A percentile compares a stretch with the other conserved stretches of the same genome.
These are phyloP conservation scores for Hydrotaea cyrtoneurina DNA, from an alignment of 2,888 invertebrate species.

Conservation along the genomic window DNA sequence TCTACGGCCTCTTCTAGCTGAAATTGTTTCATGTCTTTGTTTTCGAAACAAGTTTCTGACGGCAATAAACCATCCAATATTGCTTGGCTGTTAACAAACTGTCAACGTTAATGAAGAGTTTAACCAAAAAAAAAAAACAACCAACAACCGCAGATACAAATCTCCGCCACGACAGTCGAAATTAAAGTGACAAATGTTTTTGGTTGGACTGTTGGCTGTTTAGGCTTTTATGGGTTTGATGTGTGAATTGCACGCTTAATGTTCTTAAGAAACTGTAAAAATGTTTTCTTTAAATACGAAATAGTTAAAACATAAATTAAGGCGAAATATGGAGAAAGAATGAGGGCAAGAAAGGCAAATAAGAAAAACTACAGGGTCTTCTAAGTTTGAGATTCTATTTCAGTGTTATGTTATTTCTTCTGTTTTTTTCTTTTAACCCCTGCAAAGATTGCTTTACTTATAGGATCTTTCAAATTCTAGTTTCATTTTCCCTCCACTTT, in stretches of 20 bases:
- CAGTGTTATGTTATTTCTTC: too few relatives aligned
- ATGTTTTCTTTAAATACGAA: neutral
- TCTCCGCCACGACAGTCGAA: neutral
- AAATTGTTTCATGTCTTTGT: conserved; percentile 29
- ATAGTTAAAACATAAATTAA: neutral
- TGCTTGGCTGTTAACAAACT: neutral
- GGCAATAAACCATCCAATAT: neutral
- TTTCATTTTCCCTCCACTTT: too few relatives aligned
- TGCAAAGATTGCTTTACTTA: too few relatives aligned
- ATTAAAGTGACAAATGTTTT: conserved; percentile 13
- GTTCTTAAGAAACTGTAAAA: neutral
- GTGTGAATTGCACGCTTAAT: neutral
- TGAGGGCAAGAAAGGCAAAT: too few relatives aligned
- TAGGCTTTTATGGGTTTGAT: neutral
- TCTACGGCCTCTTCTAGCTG: neutral
- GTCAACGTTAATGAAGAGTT: conserved; percentile 31
- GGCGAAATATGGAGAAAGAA: neutral
- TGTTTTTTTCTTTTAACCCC: too few relatives aligned
- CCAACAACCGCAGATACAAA: neutral
- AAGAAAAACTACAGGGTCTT: too few relatives aligned
- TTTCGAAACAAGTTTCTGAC: too few relatives aligned
- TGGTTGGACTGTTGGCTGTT: neutral
- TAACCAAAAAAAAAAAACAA: too few relatives aligned
- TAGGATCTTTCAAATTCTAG: too few relatives aligned
- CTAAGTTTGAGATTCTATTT: too few relatives aligned